phyloP scores from a whole-genome alignment of 2,797 vertebrate species.

The Etheostoma perlongum region DNA sequence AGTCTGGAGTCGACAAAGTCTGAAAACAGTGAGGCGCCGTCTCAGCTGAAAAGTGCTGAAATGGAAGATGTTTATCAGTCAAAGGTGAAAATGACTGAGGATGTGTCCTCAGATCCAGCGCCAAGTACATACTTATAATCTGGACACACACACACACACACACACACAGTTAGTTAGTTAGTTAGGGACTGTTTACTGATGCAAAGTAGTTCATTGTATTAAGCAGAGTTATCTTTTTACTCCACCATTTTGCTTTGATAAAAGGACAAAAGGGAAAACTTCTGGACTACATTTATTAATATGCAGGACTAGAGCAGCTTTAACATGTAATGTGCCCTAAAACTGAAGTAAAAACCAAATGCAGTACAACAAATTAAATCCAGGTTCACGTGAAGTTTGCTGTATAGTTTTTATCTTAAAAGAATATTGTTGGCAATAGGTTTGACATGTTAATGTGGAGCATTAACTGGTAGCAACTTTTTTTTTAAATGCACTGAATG shows the following conservation, averaged over 20 bases:
- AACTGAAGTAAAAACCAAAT: background rate
- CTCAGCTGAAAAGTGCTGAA: conserved; percentile 67
- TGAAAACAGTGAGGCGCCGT: conserved; percentile 64
- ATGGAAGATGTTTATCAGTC: conserved; percentile 42
- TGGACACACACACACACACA: too few relatives aligned
- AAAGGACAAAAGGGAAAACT: background rate
- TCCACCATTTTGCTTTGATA: conserved; percentile 13
- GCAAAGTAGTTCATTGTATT: background rate
- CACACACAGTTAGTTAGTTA: background rate
- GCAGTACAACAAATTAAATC: background rate
- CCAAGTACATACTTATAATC: conserved; percentile 80
- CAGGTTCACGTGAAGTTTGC: conserved; percentile 24
- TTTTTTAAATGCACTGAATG: conserved; percentile 31
- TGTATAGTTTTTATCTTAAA: background rate
- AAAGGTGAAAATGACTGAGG: conserved; percentile 46
- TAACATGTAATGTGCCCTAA: conserved; percentile 11
- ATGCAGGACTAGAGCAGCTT: conserved; percentile 4
- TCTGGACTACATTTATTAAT: background rate
- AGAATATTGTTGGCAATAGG: background rate
- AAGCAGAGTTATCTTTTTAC: background rate
- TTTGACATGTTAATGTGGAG: conserved; percentile 1
- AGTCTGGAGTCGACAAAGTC: conserved; percentile 55
- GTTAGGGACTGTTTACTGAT: conserved; percentile 8
- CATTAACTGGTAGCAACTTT: background rate
- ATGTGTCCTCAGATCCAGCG: conserved; percentile 47